phyloP scores from a whole-genome alignment of 2,888 invertebrate species.

The Branchipolynoe longqiensis region DNA sequence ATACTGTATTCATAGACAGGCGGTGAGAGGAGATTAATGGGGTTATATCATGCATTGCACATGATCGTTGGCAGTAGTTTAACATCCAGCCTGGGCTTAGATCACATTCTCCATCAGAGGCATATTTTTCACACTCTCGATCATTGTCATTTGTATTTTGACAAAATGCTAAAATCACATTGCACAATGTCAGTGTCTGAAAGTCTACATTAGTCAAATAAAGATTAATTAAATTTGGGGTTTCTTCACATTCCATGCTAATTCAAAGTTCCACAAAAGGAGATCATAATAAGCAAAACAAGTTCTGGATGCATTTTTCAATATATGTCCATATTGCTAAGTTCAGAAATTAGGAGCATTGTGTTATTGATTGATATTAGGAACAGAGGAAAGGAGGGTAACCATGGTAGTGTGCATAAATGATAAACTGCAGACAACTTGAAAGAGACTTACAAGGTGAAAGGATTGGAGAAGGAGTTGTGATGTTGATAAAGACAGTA shows the following conservation, averaged over 20 bases:
- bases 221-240: too few relatives aligned
- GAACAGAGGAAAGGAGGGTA: too few relatives aligned
- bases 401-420: not conserved
- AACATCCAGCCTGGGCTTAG: conserved; percentile 63
- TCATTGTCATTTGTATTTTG: conserved; percentile 53
- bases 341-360: not conserved
- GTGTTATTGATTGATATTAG: too few relatives aligned
- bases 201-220: too few relatives aligned
- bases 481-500: not conserved
- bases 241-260: too few relatives aligned
- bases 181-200: too few relatives aligned
- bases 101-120: conserved; percentile 61
- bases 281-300: too few relatives aligned
- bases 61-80: conserved; percentile 31
- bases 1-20: not conserved
- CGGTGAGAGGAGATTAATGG: not conserved
- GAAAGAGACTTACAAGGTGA: not conserved
- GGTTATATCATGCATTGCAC: not conserved
- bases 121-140: conserved; percentile 63
- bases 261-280: too few relatives aligned
- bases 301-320: too few relatives aligned
- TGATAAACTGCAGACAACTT: too few relatives aligned
- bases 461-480: not conserved
- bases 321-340: too few relatives aligned
- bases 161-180: conserved; percentile 43